These are phyloP conservation scores for Fabriciana adippe DNA, from an alignment of 2,888 invertebrate species.

Conservation along the genomic window DNA sequence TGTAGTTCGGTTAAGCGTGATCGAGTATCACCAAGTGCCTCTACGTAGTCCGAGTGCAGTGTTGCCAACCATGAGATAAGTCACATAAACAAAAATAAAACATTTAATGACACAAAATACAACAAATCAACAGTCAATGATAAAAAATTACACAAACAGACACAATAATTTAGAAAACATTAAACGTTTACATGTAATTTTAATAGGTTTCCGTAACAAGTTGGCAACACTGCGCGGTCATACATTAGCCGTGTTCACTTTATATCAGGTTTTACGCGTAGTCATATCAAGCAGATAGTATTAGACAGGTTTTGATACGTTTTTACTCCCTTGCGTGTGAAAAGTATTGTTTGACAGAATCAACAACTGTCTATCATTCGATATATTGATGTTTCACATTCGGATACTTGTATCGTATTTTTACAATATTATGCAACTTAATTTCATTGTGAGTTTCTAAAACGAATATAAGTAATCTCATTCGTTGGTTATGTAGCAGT, in stretches of 20 bases:
- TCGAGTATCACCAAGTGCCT: constrained; percentile 66
- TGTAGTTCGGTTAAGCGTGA: constrained; percentile 33
- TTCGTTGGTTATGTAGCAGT: no score
- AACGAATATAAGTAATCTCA: no score
- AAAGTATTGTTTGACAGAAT: constrained; percentile 57
- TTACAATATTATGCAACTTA: no score
- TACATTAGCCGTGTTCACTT: constrained; percentile 63
- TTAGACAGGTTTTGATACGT: constrained; percentile 59
- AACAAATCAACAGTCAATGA: no score
- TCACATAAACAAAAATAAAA: constrained; percentile 29
- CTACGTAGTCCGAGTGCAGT: constrained; percentile 33
- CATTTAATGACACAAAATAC: no score
- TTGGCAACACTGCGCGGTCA: constrained; percentile 39
- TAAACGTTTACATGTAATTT: no score
- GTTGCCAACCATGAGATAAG: constrained; percentile 6
- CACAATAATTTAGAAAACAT: no score
- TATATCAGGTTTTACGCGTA: constrained; percentile 59
- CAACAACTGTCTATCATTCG: constrained; percentile 59
- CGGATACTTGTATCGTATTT: constrained; percentile 2
- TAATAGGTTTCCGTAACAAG: not conserved
- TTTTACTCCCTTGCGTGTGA: constrained; percentile 44
- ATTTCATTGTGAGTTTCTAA: no score
- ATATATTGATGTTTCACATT: constrained; percentile 20
- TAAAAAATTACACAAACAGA: no score
- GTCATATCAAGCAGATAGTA: constrained; percentile 68